Base-by-base conservation (phyloP, 2,888 invertebrate species). In the Eristalinus aeneus region DNA sequence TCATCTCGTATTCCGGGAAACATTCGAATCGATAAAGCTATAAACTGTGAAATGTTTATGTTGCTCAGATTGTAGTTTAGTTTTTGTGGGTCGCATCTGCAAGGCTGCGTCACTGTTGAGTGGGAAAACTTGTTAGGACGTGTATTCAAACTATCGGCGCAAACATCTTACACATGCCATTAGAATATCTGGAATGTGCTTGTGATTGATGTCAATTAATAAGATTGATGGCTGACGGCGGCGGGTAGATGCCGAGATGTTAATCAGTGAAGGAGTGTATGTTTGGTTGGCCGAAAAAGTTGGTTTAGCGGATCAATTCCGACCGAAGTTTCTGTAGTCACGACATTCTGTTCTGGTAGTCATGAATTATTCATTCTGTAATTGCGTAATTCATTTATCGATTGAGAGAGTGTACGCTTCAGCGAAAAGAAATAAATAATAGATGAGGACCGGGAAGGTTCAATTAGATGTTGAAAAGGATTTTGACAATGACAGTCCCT, bases 61-160 rank as follows among this genome's bases (percentile, higher is more conserved):
- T 54, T 60, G 27, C 12, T 31, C 22, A 27, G 32, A n/a, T 58
- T 22, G 34, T 32, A n/a, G 9, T 46, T 8, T 8, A 2, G 16
- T 16, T n/a, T 16, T 46, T 16, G 46, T 8, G 2, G n/a, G 16
- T 5, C 8, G 46, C 8, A 8, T 46, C 46, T 8, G 1, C 46
- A 46, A 46, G 27, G 53, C 32, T 67, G 53, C 53, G 67, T 67
- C 67, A 67, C 54, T 20, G 10, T 46, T 39, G 39, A 27, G 27
- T 65, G 46, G 46, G 23, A 65, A 65, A 39, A 46, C n/a, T 39
- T 23, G 39, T 65, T 65, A 65, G 64, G 27, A 16, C 11, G n/a
- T 16, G n/a, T n/a, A 27, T 34, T n/a, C 27, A 23, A 65, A 65
- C 39, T 65, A 27, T 46, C 39, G n/a, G 23, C 11, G 36, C 36